Evolutionary conservation across 2,113 vertebrate genomes (phyloP).

Genomic region (Sigmodon hispidus): DNA sequence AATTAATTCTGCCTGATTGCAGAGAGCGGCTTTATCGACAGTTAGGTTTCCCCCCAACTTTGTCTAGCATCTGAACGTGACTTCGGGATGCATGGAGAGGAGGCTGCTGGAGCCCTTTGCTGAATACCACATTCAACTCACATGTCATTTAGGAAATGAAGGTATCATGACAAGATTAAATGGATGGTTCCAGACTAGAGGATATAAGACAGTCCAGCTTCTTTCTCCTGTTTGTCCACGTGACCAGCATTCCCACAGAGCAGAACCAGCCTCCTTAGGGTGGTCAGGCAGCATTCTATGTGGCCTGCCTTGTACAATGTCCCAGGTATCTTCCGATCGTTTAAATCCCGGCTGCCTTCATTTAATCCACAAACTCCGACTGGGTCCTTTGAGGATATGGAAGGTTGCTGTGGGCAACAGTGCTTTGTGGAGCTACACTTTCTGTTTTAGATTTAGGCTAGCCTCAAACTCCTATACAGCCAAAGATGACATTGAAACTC

Average conservation of each 20-base stretch:
- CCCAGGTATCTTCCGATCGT: neutral
- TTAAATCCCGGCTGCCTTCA: constrained; percentile 53
- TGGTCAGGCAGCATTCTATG: too few species aligned
- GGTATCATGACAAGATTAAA: constrained; percentile 37
- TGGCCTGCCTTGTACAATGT: rapidly evolving
- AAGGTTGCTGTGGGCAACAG: neutral
- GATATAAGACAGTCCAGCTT: neutral
- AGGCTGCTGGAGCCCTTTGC: neutral
- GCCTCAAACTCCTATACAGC: neutral
- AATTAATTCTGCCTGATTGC: constrained; percentile 89
- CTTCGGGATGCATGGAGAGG: constrained; percentile 61
- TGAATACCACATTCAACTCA: constrained; percentile 28
- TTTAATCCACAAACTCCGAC: neutral
- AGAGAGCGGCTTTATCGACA: constrained; percentile 85
- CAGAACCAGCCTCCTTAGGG: neutral
- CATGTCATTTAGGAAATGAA: constrained; percentile 13
- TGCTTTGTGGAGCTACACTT: neutral
- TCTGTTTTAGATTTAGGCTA: neutral
- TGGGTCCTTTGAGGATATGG: constrained; percentile 23
- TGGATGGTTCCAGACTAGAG: neutral
- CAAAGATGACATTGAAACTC: neutral
- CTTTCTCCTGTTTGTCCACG: neutral
- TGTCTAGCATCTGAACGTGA: constrained; percentile 68
- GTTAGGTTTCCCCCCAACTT: constrained; percentile 84
- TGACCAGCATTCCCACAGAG: neutral